Base-by-base conservation (phyloP, 2,797 vertebrate species). In the Botia kubotai region DNA sequence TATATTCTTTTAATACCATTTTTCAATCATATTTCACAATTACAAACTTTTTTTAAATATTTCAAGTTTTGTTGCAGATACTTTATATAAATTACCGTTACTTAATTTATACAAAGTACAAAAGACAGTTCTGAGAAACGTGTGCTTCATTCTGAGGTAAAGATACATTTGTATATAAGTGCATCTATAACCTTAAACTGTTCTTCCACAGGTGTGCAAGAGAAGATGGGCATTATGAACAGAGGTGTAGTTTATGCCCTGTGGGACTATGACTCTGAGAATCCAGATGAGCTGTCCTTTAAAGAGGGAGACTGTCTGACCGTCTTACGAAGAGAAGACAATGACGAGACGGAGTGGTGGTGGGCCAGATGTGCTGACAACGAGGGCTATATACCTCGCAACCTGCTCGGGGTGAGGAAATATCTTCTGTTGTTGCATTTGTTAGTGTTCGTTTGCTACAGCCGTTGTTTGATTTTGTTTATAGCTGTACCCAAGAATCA, bases 151-250 rank as follows among this genome's bases (percentile, higher is more conserved):
- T 33, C 3, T 33, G 33, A 5, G 33, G 4, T 33, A 5, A 33
- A 33, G 33, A 33, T 33, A 33, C 33, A 33, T 33, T 5, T 3
- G 33, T 33, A 5, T 33, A 33, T 33, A 33, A 3, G 4, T 33
- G 33, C 33, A 33, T 33, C 33, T 33, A 33, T 33, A 33, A 5
- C 33, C 3, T 33, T 33, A 5, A 33, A 5, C 33, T 33, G 3
- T 33, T 5, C 72, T 29, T 75, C 19, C 50, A 6, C 79, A 98
- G 98, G 97, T 0, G 97, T 99, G 16, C 97, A 99, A 91, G 98
- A 99, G 92, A 98, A 98, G 89, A 99, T 98, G 97, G 97, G 97
- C 0, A 95, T 98, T 80, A 99, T 99, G 97, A 99, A 99, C 87
- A 95, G 96, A 7, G 96, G 96, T 0, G 92, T 97, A 85, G 96